These are phyloP conservation scores for Ophiodon elongatus DNA, from an alignment of 2,113 vertebrate species.

Conservation along the genomic window DNA sequence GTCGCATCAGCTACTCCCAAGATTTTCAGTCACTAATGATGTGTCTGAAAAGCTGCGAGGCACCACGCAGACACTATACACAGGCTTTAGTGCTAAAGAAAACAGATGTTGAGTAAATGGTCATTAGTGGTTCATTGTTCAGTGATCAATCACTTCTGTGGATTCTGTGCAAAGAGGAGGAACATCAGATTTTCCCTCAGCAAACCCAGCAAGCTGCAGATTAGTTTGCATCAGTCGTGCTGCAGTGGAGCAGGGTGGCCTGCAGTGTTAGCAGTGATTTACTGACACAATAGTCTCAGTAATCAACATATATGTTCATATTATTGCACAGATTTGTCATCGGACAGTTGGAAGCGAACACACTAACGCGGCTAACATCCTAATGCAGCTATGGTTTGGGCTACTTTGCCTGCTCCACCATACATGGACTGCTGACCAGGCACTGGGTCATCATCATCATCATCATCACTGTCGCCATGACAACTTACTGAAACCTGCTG, in stretches of 20 bases:
- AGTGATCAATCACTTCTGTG: slow-evolving; percentile 3
- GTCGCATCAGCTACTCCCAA: neutral
- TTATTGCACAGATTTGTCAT: slow-evolving; percentile 55
- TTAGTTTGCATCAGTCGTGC: neutral
- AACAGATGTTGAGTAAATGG: neutral
- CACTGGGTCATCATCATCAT: slow-evolving; percentile 22
- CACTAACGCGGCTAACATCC: slow-evolving; percentile 22
- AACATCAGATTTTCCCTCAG: slow-evolving; percentile 5
- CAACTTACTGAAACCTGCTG: slow-evolving; percentile 57
- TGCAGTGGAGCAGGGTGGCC: neutral
- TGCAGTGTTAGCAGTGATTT: slow-evolving; percentile 46
- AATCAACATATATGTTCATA: slow-evolving; percentile 25
- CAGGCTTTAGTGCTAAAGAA: slow-evolving; percentile 4
- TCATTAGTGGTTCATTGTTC: neutral
- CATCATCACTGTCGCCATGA: slow-evolving; percentile 16
- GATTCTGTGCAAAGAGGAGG: slow-evolving; percentile 3
- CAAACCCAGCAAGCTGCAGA: slow-evolving; percentile 23
- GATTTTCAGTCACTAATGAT: neutral
- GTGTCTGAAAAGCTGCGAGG: neutral
- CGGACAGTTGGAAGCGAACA: slow-evolving; percentile 36
- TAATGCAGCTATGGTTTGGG: slow-evolving; percentile 1
- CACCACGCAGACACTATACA: neutral
- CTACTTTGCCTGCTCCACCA: neutral
- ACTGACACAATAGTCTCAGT: slow-evolving; percentile 11
- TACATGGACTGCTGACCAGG: neutral